A percentile compares a stretch with the other conserved stretches of the same genome.
Conservation (phyloP, 2,888 invertebrate genomes). For the Rugalucina vietnamica region DNA sequence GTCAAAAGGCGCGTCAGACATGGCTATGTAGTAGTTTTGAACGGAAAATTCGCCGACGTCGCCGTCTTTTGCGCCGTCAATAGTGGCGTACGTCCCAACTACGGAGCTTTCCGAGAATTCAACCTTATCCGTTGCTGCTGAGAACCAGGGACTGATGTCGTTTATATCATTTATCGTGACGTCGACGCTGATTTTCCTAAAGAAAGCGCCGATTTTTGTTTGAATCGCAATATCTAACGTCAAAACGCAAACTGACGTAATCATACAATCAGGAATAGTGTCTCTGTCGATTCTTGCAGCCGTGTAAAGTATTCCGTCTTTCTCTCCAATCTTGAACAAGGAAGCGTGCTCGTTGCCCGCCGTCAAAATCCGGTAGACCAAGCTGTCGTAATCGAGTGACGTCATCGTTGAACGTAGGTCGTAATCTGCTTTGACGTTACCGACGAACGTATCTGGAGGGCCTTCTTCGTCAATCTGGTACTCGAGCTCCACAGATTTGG, state of each 20-base stretch:
- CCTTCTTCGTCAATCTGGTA: slow-evolving; percentile 66
- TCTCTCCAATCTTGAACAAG: slow-evolving; percentile 67
- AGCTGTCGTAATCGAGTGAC: slow-evolving; percentile 61
- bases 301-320: slow-evolving; percentile 63
- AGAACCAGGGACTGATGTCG: slow-evolving; percentile 74
- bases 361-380: slow-evolving; percentile 71
- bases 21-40: slow-evolving; percentile 65
- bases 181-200: slow-evolving; percentile 70
- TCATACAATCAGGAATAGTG: slow-evolving; percentile 60
- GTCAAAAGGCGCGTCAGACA: slow-evolving; percentile 63
- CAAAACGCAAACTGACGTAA: slow-evolving; percentile 54
- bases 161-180: slow-evolving; percentile 72
- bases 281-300: slow-evolving; percentile 65
- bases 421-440: slow-evolving; percentile 67
- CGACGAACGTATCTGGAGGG: slow-evolving; percentile 60
- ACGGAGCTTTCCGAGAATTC: slow-evolving; percentile 70
- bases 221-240: slow-evolving; percentile 72
- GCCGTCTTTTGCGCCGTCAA: slow-evolving; percentile 68
- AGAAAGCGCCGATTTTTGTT: slow-evolving; percentile 66
- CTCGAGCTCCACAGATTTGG: slow-evolving; percentile 30
- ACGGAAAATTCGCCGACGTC: slow-evolving; percentile 70
- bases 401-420: slow-evolving; percentile 65
- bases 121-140: slow-evolving; percentile 58
- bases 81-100: slow-evolving; percentile 59
- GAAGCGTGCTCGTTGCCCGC: slow-evolving; percentile 64